Conservation (phyloP, 2,888 invertebrate genomes). For the Drosophila basisetae region DNA sequence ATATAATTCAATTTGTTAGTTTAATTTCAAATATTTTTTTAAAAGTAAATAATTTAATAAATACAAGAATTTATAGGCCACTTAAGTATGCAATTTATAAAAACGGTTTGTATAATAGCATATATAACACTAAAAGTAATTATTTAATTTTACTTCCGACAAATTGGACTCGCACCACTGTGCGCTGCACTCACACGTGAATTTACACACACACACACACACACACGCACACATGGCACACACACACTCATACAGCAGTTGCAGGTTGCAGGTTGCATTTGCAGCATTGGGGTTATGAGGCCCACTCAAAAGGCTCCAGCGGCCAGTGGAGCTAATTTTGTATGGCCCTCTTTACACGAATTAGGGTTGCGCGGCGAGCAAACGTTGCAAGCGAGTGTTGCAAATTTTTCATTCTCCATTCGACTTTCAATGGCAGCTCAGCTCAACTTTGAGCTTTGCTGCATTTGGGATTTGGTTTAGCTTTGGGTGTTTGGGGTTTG, state of each 20-base stretch:
- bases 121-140: neutral
- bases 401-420: constrained; percentile 38
- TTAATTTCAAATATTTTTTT: neutral
- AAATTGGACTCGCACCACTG: constrained; percentile 33
- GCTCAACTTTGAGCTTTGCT: constrained; percentile 34
- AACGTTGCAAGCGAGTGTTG: constrained; percentile 12
- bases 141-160: neutral
- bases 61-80: too few relatives aligned
- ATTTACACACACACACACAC: constrained; percentile 36
- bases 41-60: neutral
- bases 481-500: constrained; percentile 42
- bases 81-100: too few relatives aligned
- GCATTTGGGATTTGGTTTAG: constrained; percentile 36
- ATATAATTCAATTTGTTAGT: neutral
- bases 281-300: constrained; percentile 63
- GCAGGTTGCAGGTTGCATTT: constrained; percentile 28
- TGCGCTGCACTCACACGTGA: constrained; percentile 48
- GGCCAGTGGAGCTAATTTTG: constrained; percentile 75
- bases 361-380: constrained; percentile 59
- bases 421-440: constrained; percentile 58
- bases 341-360: constrained; percentile 47
- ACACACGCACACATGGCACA: neutral
- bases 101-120: neutral
- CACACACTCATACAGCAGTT: constrained; percentile 21
- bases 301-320: constrained; percentile 65